A percentile compares a stretch with the other conserved stretches of the same genome.
These are phyloP conservation scores for Gulo gulo DNA, from an alignment of 2,113 vertebrate genomes.

Conservation along the genomic window DNA sequence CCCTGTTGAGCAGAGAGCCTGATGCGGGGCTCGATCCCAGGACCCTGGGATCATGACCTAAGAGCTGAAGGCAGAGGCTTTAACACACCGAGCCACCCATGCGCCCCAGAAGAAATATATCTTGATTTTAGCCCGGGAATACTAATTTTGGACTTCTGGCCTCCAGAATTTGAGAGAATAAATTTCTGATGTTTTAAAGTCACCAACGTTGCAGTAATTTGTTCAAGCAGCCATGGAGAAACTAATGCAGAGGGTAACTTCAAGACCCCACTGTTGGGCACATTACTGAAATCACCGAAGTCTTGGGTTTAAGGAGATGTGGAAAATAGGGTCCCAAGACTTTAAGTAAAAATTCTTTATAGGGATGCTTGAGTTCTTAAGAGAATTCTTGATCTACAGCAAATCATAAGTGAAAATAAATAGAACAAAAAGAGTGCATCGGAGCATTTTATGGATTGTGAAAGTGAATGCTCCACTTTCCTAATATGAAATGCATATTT, in stretches of 20 bases:
- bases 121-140: not conserved
- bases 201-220: not conserved
- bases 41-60: too few relatives aligned
- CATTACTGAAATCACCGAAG: constrained; percentile 3
- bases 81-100: too few relatives aligned
- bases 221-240: constrained; percentile 2
- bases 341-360: constrained; percentile 37
- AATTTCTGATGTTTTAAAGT: not conserved
- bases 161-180: not conserved
- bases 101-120: not conserved
- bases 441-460: constrained; percentile 54
- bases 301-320: not conserved
- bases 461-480: constrained; percentile 75
- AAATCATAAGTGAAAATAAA: constrained; percentile 51
- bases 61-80: too few relatives aligned
- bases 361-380: not conserved
- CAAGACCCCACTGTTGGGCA: not conserved
- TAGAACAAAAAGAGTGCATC: not conserved
- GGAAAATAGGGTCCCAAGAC: not conserved
- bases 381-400: constrained; percentile 45
- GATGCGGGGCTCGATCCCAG: too few relatives aligned
- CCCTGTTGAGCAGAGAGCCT: too few relatives aligned
- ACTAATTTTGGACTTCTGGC: not conserved
- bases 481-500: constrained; percentile 71
- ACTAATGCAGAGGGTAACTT: not conserved